Conservation (phyloP, 2,888 invertebrate genomes). For the Tetranychus truncatus region DNA sequence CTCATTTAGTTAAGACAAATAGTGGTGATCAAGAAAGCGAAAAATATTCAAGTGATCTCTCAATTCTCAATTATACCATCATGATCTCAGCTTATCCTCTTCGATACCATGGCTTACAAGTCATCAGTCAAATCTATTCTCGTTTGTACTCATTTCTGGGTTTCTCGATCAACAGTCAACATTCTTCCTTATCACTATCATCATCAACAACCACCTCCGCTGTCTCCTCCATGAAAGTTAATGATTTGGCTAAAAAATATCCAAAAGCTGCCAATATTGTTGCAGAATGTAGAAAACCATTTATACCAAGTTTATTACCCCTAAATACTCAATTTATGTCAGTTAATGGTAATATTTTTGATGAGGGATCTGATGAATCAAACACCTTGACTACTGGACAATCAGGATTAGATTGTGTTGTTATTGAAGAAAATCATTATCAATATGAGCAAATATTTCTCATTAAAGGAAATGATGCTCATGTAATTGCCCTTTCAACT, state of each 20-base stretch:
- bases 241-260: not conserved
- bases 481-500: conserved; percentile 54
- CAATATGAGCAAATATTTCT: conserved; percentile 16
- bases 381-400: not conserved
- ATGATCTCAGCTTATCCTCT: conserved; percentile 52
- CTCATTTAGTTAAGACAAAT: not conserved
- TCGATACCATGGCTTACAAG: conserved; percentile 61
- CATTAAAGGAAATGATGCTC: conserved; percentile 37
- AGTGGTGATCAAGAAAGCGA: not conserved
- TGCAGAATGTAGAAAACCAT: conserved; percentile 28
- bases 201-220: not conserved
- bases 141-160: conserved; percentile 25
- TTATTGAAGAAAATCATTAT: not conserved
- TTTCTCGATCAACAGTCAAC: not conserved
- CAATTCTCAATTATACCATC: conserved; percentile 48
- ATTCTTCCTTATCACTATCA: not conserved
- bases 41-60: conserved; percentile 33
- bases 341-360: conserved; percentile 4
- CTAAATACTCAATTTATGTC: conserved; percentile 33
- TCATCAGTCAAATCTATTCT: conserved; percentile 49
- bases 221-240: not conserved
- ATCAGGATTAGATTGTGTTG: not conserved
- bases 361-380: not conserved
- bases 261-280: conserved; percentile 22
- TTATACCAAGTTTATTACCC: conserved; percentile 44